A percentile compares a stretch with the other conserved stretches of the same genome.
phyloP scores from a whole-genome alignment of 2,797 vertebrate species.

The Ambastaia sidthimunki region DNA sequence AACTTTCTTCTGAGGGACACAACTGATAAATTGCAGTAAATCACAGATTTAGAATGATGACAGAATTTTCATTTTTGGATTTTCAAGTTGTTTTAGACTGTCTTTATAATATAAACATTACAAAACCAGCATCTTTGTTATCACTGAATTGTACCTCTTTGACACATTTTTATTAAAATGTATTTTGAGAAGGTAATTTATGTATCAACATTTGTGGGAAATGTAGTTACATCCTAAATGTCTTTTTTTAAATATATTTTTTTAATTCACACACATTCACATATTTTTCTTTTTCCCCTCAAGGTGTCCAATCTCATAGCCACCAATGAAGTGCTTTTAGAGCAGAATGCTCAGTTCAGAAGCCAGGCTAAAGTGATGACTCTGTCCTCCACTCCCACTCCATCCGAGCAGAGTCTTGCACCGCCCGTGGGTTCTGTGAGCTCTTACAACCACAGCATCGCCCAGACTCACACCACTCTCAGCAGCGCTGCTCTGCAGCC shows the following conservation, averaged over 20 bases:
- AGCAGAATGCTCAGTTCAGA: constrained; percentile 97
- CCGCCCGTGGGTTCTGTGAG: constrained; percentile 89
- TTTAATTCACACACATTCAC: too few species aligned
- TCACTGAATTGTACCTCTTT: background rate
- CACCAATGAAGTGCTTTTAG: constrained; percentile 97
- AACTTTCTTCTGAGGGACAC: too few species aligned
- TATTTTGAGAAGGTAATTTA: background rate
- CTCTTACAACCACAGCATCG: constrained; percentile 96
- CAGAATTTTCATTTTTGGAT: too few species aligned
- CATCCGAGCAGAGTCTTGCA: constrained; percentile 87
- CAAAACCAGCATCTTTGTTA: too few species aligned
- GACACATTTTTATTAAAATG: too few species aligned
- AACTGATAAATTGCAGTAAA: too few species aligned
- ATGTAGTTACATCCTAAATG: background rate
- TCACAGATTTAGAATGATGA: too few species aligned
- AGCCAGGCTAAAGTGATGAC: constrained; percentile 96
- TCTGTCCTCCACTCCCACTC: constrained; percentile 87
- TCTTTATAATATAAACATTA: too few species aligned
- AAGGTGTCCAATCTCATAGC: constrained; percentile 94
- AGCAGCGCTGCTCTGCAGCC: constrained; percentile 94
- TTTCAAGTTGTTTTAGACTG: too few species aligned
- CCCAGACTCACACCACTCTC: constrained; percentile 97
- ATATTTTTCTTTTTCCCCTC: background rate
- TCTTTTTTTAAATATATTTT: background rate
- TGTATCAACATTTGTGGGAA: background rate